Conservation (phyloP, 1,140 invertebrate genomes). For the Tyrophagus putrescentiae region DNA sequence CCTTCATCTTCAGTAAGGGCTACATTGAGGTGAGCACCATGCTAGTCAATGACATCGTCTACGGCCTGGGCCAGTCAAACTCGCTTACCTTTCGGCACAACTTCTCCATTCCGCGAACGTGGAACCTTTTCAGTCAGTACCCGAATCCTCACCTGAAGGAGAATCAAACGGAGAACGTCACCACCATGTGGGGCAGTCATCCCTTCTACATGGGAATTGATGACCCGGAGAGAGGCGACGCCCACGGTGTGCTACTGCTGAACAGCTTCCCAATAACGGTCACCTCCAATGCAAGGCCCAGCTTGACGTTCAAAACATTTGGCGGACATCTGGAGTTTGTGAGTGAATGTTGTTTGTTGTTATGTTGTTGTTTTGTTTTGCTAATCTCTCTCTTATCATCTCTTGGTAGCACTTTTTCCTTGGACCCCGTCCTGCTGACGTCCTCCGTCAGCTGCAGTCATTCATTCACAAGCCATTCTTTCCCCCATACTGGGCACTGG, state of each 20-base stretch:
- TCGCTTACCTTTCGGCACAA: neutral
- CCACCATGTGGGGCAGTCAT: slow-evolving; percentile 22
- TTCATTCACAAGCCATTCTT: slow-evolving; percentile 31
- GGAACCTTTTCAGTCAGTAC: slow-evolving; percentile 14
- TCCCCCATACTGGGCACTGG: slow-evolving; percentile 38
- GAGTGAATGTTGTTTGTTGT: neutral
- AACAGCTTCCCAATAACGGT: slow-evolving; percentile 73
- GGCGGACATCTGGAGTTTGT: slow-evolving; percentile 61
- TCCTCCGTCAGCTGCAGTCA: slow-evolving; percentile 37
- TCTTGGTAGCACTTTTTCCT: slow-evolving; percentile 40
- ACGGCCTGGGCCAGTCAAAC: slow-evolving; percentile 13
- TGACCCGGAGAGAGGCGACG: slow-evolving; percentile 35
- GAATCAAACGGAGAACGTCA: neutral
- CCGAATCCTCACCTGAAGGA: no score
- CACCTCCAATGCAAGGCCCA: slow-evolving; percentile 55
- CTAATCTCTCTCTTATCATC: neutral
- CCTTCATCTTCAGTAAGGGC: slow-evolving; percentile 11
- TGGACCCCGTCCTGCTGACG: slow-evolving; percentile 48
- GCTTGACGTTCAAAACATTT: slow-evolving; percentile 54
- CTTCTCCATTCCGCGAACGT: slow-evolving; percentile 8
- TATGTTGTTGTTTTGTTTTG: neutral
- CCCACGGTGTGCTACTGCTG: slow-evolving; percentile 54
- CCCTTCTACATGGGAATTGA: slow-evolving; percentile 27
- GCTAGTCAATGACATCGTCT: slow-evolving; percentile 13
- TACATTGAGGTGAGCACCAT: slow-evolving; percentile 13